Evolutionary conservation across 2,888 invertebrate genomes (phyloP).

Genomic region (Dendrolimus houi): DNA sequence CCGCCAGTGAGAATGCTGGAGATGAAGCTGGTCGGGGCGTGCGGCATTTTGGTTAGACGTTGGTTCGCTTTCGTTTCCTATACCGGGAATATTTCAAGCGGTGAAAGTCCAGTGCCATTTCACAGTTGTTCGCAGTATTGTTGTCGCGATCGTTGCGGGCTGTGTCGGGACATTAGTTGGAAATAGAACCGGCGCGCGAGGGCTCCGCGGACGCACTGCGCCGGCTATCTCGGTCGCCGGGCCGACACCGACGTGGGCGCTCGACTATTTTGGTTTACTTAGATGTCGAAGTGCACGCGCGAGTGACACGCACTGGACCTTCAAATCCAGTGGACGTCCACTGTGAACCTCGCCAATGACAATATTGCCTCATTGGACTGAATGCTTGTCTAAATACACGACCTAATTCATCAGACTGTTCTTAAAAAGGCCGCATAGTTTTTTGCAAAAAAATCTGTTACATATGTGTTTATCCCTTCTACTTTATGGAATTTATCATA

Average conservation of each 20-base stretch:
- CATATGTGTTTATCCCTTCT: no score
- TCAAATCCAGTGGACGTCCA: constrained; percentile 33
- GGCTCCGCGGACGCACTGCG: constrained; percentile 68
- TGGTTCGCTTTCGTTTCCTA: constrained; percentile 56
- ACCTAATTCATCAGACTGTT: no score
- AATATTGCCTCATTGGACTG: constrained; percentile 13
- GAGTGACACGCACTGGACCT: constrained; percentile 57
- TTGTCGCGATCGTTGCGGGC: constrained; percentile 54
- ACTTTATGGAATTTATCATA: constrained; percentile 1
- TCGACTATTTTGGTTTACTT: constrained; percentile 73
- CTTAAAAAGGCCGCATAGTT: no score
- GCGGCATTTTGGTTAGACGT: constrained; percentile 51
- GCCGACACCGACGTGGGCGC: constrained; percentile 46
- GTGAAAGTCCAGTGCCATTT: constrained; percentile 70
- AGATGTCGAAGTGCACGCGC: constrained; percentile 71
- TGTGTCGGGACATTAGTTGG: constrained; percentile 60
- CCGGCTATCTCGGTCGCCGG: constrained; percentile 72
- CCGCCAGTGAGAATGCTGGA: constrained; percentile 24
- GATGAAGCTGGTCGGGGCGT: constrained; percentile 31
- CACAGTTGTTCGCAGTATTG: constrained; percentile 55
- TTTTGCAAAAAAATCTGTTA: no score
- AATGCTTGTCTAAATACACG: no score
- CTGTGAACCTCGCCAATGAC: constrained; percentile 24
- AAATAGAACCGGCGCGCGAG: constrained; percentile 74
- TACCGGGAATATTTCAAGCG: constrained; percentile 59